phyloP scores from a whole-genome alignment of 1,140 invertebrate genomes.

The Aricia agestis region DNA sequence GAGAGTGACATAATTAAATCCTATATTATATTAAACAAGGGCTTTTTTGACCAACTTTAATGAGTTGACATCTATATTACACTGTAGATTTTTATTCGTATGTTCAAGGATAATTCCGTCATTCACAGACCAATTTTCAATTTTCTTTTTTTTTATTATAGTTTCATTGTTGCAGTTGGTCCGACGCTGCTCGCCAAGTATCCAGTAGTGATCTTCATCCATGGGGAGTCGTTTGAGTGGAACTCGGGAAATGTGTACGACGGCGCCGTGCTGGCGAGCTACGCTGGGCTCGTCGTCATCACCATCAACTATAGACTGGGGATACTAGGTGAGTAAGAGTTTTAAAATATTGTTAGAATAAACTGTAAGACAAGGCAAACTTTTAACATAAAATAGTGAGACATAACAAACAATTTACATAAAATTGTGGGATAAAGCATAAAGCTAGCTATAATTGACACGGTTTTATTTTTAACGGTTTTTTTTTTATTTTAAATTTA shows the following conservation, averaged over 20 bases:
- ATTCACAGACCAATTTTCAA: neutral
- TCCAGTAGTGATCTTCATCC: conserved; percentile 94
- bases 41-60: too few species aligned
- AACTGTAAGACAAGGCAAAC: neutral
- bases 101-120: neutral
- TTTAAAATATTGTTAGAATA: neutral
- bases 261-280: conserved; percentile 92
- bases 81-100: neutral
- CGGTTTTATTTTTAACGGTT: too few species aligned
- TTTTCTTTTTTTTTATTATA: neutral
- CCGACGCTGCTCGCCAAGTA: conserved; percentile 79
- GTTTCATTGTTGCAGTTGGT: conserved; percentile 56
- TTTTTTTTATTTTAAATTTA: too few species aligned
- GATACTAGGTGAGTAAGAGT: conserved; percentile 87
- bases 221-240: conserved; percentile 96
- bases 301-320: conserved; percentile 98
- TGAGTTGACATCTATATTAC: neutral
- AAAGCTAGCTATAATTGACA: too few species aligned
- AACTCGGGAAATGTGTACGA: conserved; percentile 97
- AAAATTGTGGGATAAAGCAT: too few species aligned
- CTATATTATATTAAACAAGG: too few species aligned
- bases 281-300: conserved; percentile 94
- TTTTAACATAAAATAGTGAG: too few species aligned
- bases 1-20: too few species aligned
- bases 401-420: too few species aligned